phyloP scores from a whole-genome alignment of 1,140 invertebrate species.

The Aethina tumida region DNA sequence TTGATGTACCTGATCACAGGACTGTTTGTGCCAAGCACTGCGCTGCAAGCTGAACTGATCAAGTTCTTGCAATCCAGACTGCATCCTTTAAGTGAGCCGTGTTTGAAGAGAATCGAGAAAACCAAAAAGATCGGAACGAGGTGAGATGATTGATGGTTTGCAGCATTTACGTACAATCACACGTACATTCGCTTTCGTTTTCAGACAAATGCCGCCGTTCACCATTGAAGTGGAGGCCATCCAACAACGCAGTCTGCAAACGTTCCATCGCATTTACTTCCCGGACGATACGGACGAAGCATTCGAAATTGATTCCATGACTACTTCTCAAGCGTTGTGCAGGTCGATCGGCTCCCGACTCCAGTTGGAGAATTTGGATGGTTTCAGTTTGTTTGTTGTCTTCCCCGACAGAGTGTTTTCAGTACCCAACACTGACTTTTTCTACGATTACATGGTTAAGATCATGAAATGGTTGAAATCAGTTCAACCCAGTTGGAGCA shows the following conservation, averaged over 20 bases:
- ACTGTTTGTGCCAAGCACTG: constrained; percentile 62
- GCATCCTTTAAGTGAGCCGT: constrained; percentile 71
- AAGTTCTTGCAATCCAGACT: constrained; percentile 70
- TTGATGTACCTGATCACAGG: constrained; percentile 86
- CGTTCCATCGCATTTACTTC: constrained; percentile 89
- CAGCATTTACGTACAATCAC: background rate
- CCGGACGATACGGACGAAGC: constrained; percentile 87
- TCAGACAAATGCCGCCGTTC: constrained; percentile 82
- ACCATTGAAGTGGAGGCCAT: constrained; percentile 92
- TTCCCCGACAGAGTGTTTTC: constrained; percentile 89
- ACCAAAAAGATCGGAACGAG: constrained; percentile 62
- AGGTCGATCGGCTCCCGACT: constrained; percentile 67
- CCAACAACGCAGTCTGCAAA: constrained; percentile 86
- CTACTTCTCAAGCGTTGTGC: constrained; percentile 74
- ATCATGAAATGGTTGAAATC: constrained; percentile 77
- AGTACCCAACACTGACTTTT: constrained; percentile 85
- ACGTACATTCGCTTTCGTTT: background rate
- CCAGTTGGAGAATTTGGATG: constrained; percentile 64
- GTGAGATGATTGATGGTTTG: constrained; percentile 1
- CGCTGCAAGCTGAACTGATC: constrained; percentile 47
- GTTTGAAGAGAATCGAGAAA: constrained; percentile 70
- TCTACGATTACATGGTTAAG: constrained; percentile 92
- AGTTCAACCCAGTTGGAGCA: constrained; percentile 62
- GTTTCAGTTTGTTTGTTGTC: constrained; percentile 89
- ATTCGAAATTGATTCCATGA: constrained; percentile 69